These are phyloP conservation scores for Branchipolynoe longqiensis DNA, from an alignment of 2,888 invertebrate species.

Conservation along the genomic window DNA sequence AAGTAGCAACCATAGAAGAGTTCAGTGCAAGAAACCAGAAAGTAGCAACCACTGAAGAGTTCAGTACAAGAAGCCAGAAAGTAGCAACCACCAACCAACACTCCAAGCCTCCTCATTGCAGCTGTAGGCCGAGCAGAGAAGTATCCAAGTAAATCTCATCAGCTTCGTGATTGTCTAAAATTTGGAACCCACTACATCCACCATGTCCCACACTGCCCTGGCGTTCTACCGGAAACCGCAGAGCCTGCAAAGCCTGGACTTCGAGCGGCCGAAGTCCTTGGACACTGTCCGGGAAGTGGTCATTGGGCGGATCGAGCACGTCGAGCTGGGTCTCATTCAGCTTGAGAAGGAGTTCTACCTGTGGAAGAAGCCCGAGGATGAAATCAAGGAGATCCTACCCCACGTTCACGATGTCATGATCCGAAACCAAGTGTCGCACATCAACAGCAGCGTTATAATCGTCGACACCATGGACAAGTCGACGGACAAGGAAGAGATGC, in stretches of 20 bases:
- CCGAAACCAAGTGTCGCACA: constrained; percentile 32
- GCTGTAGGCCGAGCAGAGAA: no score
- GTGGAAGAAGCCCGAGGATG: constrained; percentile 56
- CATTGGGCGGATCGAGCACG: constrained; percentile 67
- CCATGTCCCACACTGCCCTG: constrained; percentile 68
- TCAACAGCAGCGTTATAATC: constrained; percentile 41
- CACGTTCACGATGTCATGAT: constrained; percentile 51
- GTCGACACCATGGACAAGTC: constrained; percentile 26
- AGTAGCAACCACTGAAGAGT: no score
- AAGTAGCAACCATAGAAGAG: no score
- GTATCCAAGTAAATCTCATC: no score
- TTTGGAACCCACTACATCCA: no score
- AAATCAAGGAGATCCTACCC: constrained; percentile 51
- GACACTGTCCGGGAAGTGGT: constrained; percentile 73
- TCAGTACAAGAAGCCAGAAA: no score
- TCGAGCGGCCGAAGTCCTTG: constrained; percentile 75
- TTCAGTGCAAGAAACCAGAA: no score
- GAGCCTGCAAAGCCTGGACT: constrained; percentile 70
- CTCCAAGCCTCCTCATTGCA: no score
- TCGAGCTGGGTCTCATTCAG: constrained; percentile 70
- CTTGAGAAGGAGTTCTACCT: constrained; percentile 62
- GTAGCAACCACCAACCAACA: no score
- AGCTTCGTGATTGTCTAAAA: neutral
- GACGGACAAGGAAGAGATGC: constrained; percentile 52
- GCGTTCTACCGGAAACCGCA: constrained; percentile 75